These are phyloP conservation scores for Fringilla coelebs DNA, from an alignment of 2,797 vertebrate genomes.

Conservation along the genomic window DNA sequence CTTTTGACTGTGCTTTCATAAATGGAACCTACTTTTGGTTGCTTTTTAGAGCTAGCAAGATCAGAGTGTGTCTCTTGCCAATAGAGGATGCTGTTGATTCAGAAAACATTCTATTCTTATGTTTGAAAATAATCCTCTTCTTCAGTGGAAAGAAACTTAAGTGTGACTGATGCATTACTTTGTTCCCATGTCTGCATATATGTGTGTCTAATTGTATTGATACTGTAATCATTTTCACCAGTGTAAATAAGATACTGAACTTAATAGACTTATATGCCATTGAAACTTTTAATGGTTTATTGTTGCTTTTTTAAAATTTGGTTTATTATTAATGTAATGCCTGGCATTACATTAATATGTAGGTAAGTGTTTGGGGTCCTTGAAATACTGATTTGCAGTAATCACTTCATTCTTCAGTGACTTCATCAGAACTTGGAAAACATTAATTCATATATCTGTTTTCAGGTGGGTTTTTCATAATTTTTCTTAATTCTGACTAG, in stretches of 20 bases:
- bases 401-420: neutral
- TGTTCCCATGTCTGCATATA: neutral
- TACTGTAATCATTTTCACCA: neutral
- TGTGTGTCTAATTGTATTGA: neutral
- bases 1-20: neutral
- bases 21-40: neutral
- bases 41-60: neutral
- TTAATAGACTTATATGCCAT: neutral
- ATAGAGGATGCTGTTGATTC: slow-evolving; percentile 35
- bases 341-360: neutral
- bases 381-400: neutral
- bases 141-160: neutral
- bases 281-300: neutral
- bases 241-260: neutral
- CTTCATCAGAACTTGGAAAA: neutral
- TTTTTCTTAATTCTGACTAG: neutral
- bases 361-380: neutral
- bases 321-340: neutral
- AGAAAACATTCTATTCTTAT: neutral
- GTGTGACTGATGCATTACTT: neutral
- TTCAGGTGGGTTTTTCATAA: rapidly evolving
- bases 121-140: neutral
- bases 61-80: neutral
- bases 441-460: neutral
- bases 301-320: neutral